These are phyloP conservation scores for Triplophysa bombifrons DNA, from an alignment of 2,797 vertebrate genomes.

Conservation along the genomic window DNA sequence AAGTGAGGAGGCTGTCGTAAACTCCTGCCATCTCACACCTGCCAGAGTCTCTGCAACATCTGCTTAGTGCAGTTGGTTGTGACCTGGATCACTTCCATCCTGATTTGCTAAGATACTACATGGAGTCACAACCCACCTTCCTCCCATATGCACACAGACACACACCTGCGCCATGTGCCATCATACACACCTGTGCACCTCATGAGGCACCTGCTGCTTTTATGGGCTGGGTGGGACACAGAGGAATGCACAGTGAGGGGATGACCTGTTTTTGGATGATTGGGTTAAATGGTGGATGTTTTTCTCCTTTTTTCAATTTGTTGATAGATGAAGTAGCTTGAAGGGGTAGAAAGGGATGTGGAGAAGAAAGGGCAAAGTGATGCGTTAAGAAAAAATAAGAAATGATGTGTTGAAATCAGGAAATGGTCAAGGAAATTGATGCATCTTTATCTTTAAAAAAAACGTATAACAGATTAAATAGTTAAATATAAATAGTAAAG, in stretches of 20 bases:
- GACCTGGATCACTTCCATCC: conserved; percentile 38
- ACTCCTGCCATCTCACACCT: conserved; percentile 33
- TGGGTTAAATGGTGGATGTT: too few relatives aligned
- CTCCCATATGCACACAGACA: conserved; percentile 25
- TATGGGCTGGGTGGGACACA: conserved; percentile 6
- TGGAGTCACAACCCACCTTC: conserved; percentile 42
- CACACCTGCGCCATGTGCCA: conserved; percentile 44
- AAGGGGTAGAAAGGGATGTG: too few relatives aligned
- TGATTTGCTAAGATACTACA: conserved; percentile 49
- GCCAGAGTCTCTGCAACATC: conserved; percentile 31
- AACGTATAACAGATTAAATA: too few relatives aligned
- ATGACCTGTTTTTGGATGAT: too few relatives aligned
- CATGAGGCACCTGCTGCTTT: conserved; percentile 51
- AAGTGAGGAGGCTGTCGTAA: conserved; percentile 45
- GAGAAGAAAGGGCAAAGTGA: too few relatives aligned
- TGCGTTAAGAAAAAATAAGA: too few relatives aligned
- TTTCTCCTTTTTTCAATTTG: too few relatives aligned
- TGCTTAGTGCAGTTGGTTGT: conserved; percentile 57
- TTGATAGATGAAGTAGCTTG: too few relatives aligned
- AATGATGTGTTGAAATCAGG: too few relatives aligned
- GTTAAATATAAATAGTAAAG: too few relatives aligned
- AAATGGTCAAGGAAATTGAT: too few relatives aligned
- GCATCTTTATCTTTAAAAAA: too few relatives aligned
- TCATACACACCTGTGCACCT: conserved; percentile 37
- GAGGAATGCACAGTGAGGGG: conserved; percentile 20